Percentiles rank a stretch among this genome's conserved stretches.
Conservation (phyloP, 2,113 vertebrate genomes). For the Myxocyprinus asiaticus region DNA sequence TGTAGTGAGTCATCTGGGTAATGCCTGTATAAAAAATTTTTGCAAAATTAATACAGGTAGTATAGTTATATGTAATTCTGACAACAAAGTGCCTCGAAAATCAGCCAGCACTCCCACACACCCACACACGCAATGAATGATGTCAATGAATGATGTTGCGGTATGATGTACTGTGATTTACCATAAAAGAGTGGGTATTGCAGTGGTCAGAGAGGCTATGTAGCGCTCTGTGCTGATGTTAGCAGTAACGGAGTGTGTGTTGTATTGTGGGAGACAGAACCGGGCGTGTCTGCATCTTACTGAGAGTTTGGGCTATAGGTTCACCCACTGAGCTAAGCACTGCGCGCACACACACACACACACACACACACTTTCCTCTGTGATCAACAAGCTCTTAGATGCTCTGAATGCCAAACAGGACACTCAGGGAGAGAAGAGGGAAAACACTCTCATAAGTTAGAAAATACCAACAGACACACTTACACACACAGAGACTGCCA, state of each 20-base stretch:
- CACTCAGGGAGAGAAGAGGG: constrained; percentile 52
- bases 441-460: constrained; percentile 20
- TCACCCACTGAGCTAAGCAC: constrained; percentile 41
- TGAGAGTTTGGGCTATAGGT: constrained; percentile 39
- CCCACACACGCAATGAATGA: constrained; percentile 12
- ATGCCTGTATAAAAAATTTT: not conserved
- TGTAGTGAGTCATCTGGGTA: constrained; percentile 5
- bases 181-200: not conserved
- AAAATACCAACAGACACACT: constrained; percentile 35
- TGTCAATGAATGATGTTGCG: too few relatives aligned
- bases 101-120: not conserved
- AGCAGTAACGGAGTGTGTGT: constrained; percentile 13
- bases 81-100: not conserved
- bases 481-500: constrained; percentile 12
- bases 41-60: not conserved
- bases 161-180: not conserved
- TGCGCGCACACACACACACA: constrained; percentile 10
- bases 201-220: constrained; percentile 8
- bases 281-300: not conserved
- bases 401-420: constrained; percentile 55
- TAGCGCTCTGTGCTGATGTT: constrained; percentile 31
- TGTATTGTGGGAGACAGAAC: constrained; percentile 5
- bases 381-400: constrained; percentile 61
- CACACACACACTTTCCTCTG: constrained; percentile 45
- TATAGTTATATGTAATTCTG: not conserved